These are phyloP conservation scores for Cheilosia impressa DNA, from an alignment of 2,888 invertebrate genomes.

Conservation along the genomic window DNA sequence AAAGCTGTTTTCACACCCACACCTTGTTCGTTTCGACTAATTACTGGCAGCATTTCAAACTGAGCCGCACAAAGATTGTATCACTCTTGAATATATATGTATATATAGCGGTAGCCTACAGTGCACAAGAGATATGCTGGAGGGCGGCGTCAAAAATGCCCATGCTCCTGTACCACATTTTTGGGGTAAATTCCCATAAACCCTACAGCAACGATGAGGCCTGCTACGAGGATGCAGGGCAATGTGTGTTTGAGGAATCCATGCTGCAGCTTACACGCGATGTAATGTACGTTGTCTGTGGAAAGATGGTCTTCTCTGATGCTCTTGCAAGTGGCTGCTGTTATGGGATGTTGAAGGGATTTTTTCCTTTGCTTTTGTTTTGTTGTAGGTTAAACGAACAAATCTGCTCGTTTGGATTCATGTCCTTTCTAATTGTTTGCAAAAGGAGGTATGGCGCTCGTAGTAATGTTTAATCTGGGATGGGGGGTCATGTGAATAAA, in stretches of 20 bases:
- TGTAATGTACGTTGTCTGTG: slow-evolving; percentile 32
- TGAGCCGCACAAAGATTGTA: slow-evolving; percentile 19
- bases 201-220: slow-evolving; percentile 9
- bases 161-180: slow-evolving; percentile 14
- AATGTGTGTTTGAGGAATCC: slow-evolving; percentile 5
- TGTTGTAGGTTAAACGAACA: slow-evolving; percentile 57
- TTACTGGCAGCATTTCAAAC: slow-evolving; percentile 1
- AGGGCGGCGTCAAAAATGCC: background rate
- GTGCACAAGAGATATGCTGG: background rate
- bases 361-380: slow-evolving; percentile 22
- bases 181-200: slow-evolving; percentile 10
- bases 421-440: slow-evolving; percentile 66
- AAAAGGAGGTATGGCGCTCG: slow-evolving; percentile 19
- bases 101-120: background rate
- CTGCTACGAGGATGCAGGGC: background rate
- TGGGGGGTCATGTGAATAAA: slow-evolving; percentile 57
- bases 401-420: slow-evolving; percentile 66
- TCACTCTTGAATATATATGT: background rate
- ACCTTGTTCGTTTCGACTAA: slow-evolving; percentile 15
- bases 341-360: slow-evolving; percentile 8
- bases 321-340: slow-evolving; percentile 61
- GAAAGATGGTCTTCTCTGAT: slow-evolving; percentile 36
- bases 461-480: slow-evolving; percentile 32
- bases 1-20: slow-evolving; percentile 20
- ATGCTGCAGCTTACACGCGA: slow-evolving; percentile 38